Evolutionary conservation across 2,888 invertebrate species (phyloP).

Genomic region (Scaptomyza reducta): DNA sequence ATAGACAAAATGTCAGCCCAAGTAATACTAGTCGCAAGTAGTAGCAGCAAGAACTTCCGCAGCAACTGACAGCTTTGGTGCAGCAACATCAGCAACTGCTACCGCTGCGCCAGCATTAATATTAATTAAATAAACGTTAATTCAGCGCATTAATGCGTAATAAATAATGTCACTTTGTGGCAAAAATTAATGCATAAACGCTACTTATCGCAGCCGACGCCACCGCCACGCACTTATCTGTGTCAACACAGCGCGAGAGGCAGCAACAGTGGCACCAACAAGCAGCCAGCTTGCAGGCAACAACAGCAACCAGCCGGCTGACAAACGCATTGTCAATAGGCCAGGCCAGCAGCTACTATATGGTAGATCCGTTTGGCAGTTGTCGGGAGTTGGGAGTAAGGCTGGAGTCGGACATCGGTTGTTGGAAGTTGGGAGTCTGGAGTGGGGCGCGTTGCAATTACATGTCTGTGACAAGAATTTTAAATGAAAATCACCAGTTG

Average conservation of each 20-base stretch:
- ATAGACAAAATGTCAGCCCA: conserved; percentile 58
- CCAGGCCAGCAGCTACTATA: conserved; percentile 59
- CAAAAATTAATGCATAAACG: conserved; percentile 79
- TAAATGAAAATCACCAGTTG: conserved; percentile 69
- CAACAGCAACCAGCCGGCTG: conserved; percentile 34
- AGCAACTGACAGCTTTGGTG: conserved; percentile 43
- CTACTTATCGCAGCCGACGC: conserved; percentile 74
- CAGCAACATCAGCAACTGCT: conserved; percentile 20
- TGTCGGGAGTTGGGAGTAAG: conserved; percentile 39
- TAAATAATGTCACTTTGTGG: conserved; percentile 76
- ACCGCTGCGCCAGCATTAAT: conserved; percentile 65
- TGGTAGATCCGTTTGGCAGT: conserved; percentile 68
- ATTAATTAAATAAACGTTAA: conserved; percentile 81
- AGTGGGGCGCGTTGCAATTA: conserved; percentile 73
- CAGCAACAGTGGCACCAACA: conserved; percentile 9
- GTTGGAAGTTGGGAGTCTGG: conserved; percentile 6
- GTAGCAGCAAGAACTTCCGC: conserved; percentile 23
- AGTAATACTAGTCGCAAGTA: conserved; percentile 26
- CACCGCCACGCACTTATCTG: conserved; percentile 77
- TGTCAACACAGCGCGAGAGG: conserved; percentile 69
- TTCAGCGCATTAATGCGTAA: conserved; percentile 80
- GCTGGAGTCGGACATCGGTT: conserved; percentile 13
- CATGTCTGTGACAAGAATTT: conserved; percentile 79
- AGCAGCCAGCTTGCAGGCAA: conserved; percentile 9
- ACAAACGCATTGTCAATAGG: conserved; percentile 77